phyloP scores from a whole-genome alignment of 2,888 invertebrate genomes.

The Drosophila dives region DNA sequence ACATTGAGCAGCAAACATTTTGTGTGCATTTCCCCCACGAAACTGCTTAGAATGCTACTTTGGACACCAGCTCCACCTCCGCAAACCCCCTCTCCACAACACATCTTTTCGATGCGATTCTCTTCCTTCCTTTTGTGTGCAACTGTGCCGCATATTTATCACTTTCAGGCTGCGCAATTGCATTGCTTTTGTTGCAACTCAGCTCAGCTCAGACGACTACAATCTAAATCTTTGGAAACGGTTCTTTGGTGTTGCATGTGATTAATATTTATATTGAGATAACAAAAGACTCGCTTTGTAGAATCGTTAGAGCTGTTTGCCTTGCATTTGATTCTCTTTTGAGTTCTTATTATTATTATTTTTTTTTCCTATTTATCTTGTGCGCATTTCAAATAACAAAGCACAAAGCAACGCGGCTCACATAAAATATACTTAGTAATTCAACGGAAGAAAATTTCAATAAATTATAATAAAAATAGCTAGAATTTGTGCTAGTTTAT shows the following conservation, averaged over 20 bases:
- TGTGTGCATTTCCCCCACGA: not conserved
- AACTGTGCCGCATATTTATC: slow-evolving; percentile 46
- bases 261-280: slow-evolving; percentile 55
- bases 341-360: slow-evolving; percentile 1
- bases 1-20: not conserved
- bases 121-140: slow-evolving; percentile 7
- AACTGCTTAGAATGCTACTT: not conserved
- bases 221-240: slow-evolving; percentile 33
- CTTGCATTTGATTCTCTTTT: slow-evolving; percentile 10
- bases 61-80: not conserved
- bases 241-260: slow-evolving; percentile 13
- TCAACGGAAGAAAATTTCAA: not conserved
- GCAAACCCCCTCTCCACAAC: not conserved
- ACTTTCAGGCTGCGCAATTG: slow-evolving; percentile 49
- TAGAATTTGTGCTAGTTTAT: not conserved
- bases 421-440: not conserved
- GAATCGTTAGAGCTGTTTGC: slow-evolving; percentile 31
- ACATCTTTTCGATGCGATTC: not conserved
- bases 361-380: slow-evolving; percentile 20
- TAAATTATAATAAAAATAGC: not conserved
- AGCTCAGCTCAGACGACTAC: slow-evolving; percentile 21
- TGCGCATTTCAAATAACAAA: slow-evolving; percentile 6
- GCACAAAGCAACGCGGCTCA: slow-evolving; percentile 1
- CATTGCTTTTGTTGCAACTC: slow-evolving; percentile 3
- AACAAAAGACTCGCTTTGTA: slow-evolving; percentile 43